Conservation (phyloP, 2,797 vertebrate species). For the Lacerta viridis region DNA sequence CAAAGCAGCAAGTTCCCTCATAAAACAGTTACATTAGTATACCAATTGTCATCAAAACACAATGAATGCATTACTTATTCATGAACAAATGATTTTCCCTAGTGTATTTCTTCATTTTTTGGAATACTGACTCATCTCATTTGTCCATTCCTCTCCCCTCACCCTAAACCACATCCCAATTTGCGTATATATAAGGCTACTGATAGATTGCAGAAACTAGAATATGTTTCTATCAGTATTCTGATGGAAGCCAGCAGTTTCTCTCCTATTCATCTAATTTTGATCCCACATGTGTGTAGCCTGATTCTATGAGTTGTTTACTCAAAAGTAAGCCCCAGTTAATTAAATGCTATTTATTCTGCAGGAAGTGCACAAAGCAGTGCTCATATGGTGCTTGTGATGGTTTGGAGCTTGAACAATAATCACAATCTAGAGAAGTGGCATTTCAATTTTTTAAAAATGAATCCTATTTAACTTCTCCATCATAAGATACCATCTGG, state of each 20-base stretch:
- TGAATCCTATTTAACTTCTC: neutral
- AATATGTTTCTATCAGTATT: neutral
- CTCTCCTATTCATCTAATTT: no score
- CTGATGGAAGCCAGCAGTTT: no score
- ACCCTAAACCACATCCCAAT: neutral
- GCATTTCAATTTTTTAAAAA: neutral
- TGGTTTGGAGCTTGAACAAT: no score
- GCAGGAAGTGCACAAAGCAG: no score
- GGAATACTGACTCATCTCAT: neutral
- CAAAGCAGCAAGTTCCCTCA: constrained; percentile 55
- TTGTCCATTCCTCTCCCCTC: neutral
- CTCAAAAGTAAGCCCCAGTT: no score
- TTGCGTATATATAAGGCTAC: neutral
- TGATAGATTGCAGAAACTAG: neutral
- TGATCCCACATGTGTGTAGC: no score
- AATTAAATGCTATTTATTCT: no score
- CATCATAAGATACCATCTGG: neutral
- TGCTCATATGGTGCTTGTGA: no score
- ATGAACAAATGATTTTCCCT: constrained; percentile 39
- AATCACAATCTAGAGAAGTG: neutral
- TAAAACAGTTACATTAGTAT: constrained; percentile 40
- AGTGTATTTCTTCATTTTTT: constrained; percentile 29
- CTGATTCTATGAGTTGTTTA: no score
- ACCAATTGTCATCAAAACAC: constrained; percentile 57
- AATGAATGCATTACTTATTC: constrained; percentile 38